Base-by-base conservation (phyloP, 2,888 invertebrate genomes). In the Leucophenga montana region DNA sequence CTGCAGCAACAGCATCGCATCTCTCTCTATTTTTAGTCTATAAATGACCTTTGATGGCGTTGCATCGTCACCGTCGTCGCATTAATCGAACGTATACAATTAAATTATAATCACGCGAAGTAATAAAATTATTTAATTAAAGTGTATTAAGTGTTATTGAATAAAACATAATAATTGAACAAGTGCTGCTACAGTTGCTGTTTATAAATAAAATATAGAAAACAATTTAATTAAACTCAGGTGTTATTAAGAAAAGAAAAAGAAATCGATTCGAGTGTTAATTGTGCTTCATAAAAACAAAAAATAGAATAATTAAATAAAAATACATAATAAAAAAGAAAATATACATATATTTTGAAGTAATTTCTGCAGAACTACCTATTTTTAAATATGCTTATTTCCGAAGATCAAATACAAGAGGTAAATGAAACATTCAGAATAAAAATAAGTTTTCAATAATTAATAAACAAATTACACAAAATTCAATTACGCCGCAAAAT, bases 361-460 rank as follows among this genome's bases (percentile, higher is more conserved):
- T n/a, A n/a, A n/a, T n/a, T n/a, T 1, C 14, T 27, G 3, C 27
- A 31, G n/a, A 5, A 33, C 48, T 9, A 59, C 33, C 14, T 31
- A n/a, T 48, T 20, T 50, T 50, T 20, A 66, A 75, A 73, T 13
- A 88, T 88, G 88, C 77, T 88, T 66, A 80, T 88, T 66, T 85
- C 87, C 4, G 88, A 88, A 73, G 87, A 86, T 84, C 87, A 87
- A 82, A 85, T 87, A 75, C 85, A 86, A 74, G 88, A 88, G 88
- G 88, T 88, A 77, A 70, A 70, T 69, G 54, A 22, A 27, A 18
- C 14, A 61, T 59, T 22, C 66, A 66, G 39, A 27, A 20, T 46
- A 39, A 44, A 64, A 46, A 44, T 67, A 16, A 53, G 5, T 20
- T 61, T 53, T 20, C 27, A 27, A 67, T 22, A 46, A 59, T 18